Evolutionary conservation across 2,113 vertebrate species (phyloP).

Genomic region (Desmodus rotundus): DNA sequence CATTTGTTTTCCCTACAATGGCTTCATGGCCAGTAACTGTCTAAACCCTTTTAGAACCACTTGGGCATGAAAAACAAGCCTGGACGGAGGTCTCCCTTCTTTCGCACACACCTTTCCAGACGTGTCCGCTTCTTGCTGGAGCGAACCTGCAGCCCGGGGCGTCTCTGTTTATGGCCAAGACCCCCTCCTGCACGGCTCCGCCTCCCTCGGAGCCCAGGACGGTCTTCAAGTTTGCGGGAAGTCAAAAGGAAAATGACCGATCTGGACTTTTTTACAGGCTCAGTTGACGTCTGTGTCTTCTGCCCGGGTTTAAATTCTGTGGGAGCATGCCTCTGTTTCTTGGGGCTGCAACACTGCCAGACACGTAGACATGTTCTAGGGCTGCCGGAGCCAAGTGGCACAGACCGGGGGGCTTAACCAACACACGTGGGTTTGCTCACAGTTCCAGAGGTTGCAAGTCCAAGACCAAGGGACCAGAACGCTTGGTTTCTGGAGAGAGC

Average conservation of each 20-base stretch:
- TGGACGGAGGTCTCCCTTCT: background rate
- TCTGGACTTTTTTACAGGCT: background rate
- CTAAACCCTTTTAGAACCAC: background rate
- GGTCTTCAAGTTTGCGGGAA: background rate
- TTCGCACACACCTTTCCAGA: background rate
- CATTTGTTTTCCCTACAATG: background rate
- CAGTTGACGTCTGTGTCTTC: background rate
- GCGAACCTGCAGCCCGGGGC: too few species aligned
- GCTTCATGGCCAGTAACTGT: background rate
- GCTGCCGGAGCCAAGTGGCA: too few species aligned
- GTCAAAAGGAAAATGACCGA: background rate
- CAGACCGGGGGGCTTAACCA: background rate
- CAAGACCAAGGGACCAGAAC: background rate
- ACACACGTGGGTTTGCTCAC: background rate
- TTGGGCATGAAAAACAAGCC: background rate
- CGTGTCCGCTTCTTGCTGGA: accelerated
- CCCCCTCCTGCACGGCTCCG: background rate
- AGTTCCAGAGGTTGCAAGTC: background rate
- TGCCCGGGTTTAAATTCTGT: background rate
- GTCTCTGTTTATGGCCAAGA: background rate
- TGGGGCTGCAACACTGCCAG: background rate
- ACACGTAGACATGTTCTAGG: background rate
- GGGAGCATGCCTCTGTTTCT: too few species aligned
- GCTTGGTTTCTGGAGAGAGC: background rate
- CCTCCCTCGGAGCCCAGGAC: background rate